phyloP scores from a whole-genome alignment of 1,140 invertebrate genomes.

The Eumeta japonica region DNA sequence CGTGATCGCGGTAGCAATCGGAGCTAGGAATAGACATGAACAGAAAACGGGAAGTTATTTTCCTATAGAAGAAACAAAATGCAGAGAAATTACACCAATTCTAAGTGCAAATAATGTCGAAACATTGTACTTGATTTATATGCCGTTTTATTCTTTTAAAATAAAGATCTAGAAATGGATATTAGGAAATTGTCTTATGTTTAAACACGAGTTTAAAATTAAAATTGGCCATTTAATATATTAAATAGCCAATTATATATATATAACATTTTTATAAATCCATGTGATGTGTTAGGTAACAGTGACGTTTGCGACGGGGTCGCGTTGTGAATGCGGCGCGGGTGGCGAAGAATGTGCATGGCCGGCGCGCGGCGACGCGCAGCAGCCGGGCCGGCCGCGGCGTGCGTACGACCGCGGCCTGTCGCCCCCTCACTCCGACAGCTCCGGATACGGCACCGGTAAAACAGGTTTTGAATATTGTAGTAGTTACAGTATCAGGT shows the following conservation, averaged over 20 bases:
- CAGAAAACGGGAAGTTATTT: too few relatives aligned
- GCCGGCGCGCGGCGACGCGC: constrained; percentile 23
- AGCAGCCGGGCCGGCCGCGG: constrained; percentile 55
- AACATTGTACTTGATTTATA: background rate
- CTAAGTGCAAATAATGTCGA: too few relatives aligned
- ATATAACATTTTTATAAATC: constrained; percentile 1
- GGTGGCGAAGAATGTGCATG: constrained; percentile 27
- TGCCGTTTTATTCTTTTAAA: background rate
- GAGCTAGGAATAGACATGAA: too few relatives aligned
- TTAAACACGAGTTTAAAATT: too few relatives aligned
- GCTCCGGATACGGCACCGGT: constrained; percentile 82
- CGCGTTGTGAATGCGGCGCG: constrained; percentile 31
- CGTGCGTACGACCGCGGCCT: constrained; percentile 71
- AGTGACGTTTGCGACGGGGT: constrained; percentile 33
- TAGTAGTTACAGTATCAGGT: background rate
- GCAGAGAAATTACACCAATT: too few relatives aligned
- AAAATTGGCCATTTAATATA: too few relatives aligned
- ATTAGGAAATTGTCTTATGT: too few relatives aligned
- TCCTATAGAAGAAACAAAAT: too few relatives aligned
- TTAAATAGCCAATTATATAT: too few relatives aligned
- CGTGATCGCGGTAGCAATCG: too few relatives aligned
- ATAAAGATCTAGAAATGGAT: too few relatives aligned
- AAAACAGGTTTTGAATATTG: constrained; percentile 20
- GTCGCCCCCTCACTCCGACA: constrained; percentile 80
- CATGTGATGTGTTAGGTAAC: constrained; percentile 22